Conservation (phyloP, 1,140 invertebrate genomes). For the Drosophila ficusphila region DNA sequence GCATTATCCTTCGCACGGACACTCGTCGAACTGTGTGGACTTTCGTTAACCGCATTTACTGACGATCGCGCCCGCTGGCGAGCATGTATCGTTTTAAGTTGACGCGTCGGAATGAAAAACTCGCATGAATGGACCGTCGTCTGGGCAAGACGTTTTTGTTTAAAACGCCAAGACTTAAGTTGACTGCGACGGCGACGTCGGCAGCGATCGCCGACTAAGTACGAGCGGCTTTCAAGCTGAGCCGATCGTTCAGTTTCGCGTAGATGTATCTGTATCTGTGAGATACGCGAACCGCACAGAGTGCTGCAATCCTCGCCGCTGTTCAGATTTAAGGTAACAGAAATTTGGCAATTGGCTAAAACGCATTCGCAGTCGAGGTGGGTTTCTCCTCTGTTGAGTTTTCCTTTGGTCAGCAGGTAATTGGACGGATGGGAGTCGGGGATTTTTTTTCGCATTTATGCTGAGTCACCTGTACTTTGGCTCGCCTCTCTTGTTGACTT, state of each 20-base stretch:
- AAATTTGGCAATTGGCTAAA: constrained; percentile 55
- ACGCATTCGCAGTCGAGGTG: constrained; percentile 15
- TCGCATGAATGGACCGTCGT: constrained; percentile 83
- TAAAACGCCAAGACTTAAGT: constrained; percentile 63
- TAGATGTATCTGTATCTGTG: constrained; percentile 34
- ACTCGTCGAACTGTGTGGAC: constrained; percentile 11
- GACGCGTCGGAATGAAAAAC: constrained; percentile 84
- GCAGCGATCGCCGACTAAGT: constrained; percentile 70
- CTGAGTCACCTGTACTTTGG: constrained; percentile 42
- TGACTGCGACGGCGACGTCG: constrained; percentile 34
- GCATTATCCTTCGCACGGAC: constrained; percentile 23
- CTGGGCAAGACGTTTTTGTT: constrained; percentile 84
- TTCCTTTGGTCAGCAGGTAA: constrained; percentile 17
- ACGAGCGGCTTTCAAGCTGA: constrained; percentile 34
- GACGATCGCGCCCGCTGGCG: constrained; percentile 57
- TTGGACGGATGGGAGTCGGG: constrained; percentile 8
- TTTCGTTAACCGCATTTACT: constrained; percentile 18
- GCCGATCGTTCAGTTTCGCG: constrained; percentile 36
- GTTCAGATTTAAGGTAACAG: constrained; percentile 18
- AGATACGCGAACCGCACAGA: constrained; percentile 4
- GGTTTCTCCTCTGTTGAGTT: constrained; percentile 42
- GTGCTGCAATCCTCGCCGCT: constrained; percentile 55
- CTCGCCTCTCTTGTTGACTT: constrained; percentile 14
- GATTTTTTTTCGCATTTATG: constrained; percentile 43
- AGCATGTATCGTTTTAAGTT: constrained; percentile 82